Base-by-base conservation (phyloP, 2,888 invertebrate genomes). In the Coenonympha arcania region DNA sequence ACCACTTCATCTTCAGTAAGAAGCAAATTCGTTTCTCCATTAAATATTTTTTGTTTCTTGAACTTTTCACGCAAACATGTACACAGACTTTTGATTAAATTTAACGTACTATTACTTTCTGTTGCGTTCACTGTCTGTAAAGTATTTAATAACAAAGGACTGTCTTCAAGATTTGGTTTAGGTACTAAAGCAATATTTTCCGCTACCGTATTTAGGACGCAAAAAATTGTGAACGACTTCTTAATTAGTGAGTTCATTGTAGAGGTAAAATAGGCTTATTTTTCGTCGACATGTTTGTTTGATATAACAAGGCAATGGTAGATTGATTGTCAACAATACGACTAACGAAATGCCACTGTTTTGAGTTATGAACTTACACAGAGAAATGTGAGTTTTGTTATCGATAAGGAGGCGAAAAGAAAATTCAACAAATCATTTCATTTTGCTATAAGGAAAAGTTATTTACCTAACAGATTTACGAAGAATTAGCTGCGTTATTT, bases 51-150 rank as follows among this genome's bases (percentile, higher is more conserved):
- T 60, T 72, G 62, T 50, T 73, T 61, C 26, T 57, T 61, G 9
- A 79, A 59, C 1, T 71, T 72, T 52, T 78, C 72, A 6, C 64
- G 65, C 73, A 85, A 77, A 57, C 84, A 84, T 28, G 58, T 54
- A 62, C 85, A 84, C 31, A 84, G 61, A 60, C 73, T 75, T 50
- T 71, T 69, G n/a, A 85, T 60, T n/a, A 84, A 58, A 55, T 75
- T 74, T 16, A 78, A 54, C 0, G 80, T 79, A 22, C 76, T 71
- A 39, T 82, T 71, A 61, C 62, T 74, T 0, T 62, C 67, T 0
- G 76, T 74, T n/a, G 63, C 66, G 30, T 84, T 78, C 16, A 82
- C 70, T 0, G 72, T 66, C 52, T 76, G 62, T 9, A 83, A 58
- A 41, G 82, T 71, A 51, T 78, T 76, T 55, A 62, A 56, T 15